These are phyloP conservation scores for Zootoca vivipara DNA, from an alignment of 2,113 vertebrate genomes.

Conservation along the genomic window DNA sequence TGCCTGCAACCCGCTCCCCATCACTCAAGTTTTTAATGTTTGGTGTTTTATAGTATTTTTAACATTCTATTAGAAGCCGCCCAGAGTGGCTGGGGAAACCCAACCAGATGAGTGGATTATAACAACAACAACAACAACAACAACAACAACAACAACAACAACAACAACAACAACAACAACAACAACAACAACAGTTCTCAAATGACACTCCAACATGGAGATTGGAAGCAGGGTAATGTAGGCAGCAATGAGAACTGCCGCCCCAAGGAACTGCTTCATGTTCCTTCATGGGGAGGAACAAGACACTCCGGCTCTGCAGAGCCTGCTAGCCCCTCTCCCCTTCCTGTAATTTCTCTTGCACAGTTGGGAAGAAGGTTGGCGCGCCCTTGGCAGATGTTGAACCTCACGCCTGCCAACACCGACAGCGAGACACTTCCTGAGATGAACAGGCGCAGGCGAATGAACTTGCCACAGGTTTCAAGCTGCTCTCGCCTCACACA, in stretches of 20 bases:
- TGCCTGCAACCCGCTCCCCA: too few relatives aligned
- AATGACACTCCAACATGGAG: not conserved
- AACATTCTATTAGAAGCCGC: too few relatives aligned
- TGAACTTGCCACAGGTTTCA: not conserved
- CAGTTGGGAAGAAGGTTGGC: not conserved
- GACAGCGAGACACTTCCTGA: not conserved
- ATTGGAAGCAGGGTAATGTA: not conserved
- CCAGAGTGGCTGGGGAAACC: too few relatives aligned
- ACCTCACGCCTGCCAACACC: not conserved
- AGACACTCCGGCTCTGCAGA: not conserved
- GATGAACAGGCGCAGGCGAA: constrained; percentile 11
- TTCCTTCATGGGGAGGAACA: not conserved
- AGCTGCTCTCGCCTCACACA: not conserved
- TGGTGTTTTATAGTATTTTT: too few relatives aligned
- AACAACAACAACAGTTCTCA: too few relatives aligned
- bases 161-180: too few relatives aligned
- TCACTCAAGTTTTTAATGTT: too few relatives aligned
- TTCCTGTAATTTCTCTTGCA: not conserved
- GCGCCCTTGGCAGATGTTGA: constrained; percentile 7
- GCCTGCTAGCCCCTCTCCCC: too few relatives aligned
- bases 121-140: too few relatives aligned
- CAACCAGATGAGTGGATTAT: too few relatives aligned
- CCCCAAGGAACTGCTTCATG: not conserved
- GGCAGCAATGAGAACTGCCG: too few relatives aligned
- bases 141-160: too few relatives aligned